Evolutionary conservation across 2,113 vertebrate genomes (phyloP).

Genomic region (Tyto alba): DNA sequence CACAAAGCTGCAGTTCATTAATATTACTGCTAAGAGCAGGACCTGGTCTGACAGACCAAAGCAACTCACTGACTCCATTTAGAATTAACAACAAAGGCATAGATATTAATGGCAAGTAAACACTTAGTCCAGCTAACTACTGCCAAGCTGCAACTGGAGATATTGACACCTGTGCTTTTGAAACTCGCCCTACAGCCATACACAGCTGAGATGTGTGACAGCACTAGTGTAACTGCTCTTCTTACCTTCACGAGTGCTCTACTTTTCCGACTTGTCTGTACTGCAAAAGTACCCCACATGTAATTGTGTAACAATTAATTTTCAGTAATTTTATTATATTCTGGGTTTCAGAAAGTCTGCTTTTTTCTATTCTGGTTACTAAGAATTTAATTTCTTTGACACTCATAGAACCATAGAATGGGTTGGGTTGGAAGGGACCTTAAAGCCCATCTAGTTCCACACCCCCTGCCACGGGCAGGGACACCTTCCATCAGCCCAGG

Average conservation of each 20-base stretch:
- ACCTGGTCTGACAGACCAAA: constrained; percentile 20
- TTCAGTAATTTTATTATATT: background rate
- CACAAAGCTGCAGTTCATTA: constrained; percentile 39
- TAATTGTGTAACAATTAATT: background rate
- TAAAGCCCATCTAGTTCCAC: too few relatives aligned
- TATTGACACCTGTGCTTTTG: background rate
- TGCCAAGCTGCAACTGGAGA: background rate
- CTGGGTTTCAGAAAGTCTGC: background rate
- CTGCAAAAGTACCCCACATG: background rate
- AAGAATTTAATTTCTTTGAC: background rate
- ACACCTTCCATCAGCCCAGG: too few relatives aligned
- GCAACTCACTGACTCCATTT: background rate
- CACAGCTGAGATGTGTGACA: background rate
- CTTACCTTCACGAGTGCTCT: background rate
- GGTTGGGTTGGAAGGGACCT: too few relatives aligned
- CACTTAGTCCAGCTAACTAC: background rate
- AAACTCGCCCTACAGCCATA: background rate
- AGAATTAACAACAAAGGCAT: background rate
- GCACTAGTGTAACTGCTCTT: background rate
- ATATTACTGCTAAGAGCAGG: constrained; percentile 25
- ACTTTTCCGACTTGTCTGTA: background rate
- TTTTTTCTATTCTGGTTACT: background rate
- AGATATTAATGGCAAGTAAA: background rate
- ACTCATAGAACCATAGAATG: too few relatives aligned
- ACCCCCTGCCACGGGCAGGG: too few relatives aligned